Evolutionary conservation across 2,797 vertebrate genomes (phyloP).

Genomic region (Protonibea diacanthus): DNA sequence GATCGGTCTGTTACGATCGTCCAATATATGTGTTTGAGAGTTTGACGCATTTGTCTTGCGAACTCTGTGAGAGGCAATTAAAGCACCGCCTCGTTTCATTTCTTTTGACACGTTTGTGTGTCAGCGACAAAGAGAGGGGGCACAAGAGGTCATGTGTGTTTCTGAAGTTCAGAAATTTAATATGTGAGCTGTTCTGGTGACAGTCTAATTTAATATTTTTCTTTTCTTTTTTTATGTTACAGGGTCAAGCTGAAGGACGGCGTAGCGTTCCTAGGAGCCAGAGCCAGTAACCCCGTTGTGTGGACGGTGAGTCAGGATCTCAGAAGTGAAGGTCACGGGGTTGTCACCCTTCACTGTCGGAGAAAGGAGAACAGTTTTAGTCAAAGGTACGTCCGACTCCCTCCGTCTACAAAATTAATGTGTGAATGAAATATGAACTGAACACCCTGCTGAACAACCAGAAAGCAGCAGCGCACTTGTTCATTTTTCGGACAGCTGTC

Average conservation of each 20-base stretch:
- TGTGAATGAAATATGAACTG: slow-evolving; percentile 52
- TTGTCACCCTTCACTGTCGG: slow-evolving; percentile 91
- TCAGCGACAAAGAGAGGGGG: not conserved
- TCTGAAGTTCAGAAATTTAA: slow-evolving; percentile 5
- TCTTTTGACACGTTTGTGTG: slow-evolving; percentile 12
- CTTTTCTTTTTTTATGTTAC: slow-evolving; percentile 40
- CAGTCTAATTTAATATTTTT: slow-evolving; percentile 10
- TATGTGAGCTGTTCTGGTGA: slow-evolving; percentile 9
- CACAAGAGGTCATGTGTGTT: not conserved
- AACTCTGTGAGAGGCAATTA: slow-evolving; percentile 6
- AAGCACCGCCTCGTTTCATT: slow-evolving; percentile 5
- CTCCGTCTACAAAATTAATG: slow-evolving; percentile 10
- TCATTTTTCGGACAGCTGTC: slow-evolving; percentile 60
- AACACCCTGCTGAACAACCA: slow-evolving; percentile 46
- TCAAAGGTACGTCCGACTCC: slow-evolving; percentile 86
- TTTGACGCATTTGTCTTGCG: slow-evolving; percentile 33
- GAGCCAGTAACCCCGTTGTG: slow-evolving; percentile 88
- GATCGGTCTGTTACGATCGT: not conserved
- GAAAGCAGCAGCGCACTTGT: slow-evolving; percentile 26
- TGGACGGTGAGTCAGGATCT: slow-evolving; percentile 94
- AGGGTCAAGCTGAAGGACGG: slow-evolving; percentile 96
- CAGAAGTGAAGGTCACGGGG: slow-evolving; percentile 90
- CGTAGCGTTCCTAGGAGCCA: slow-evolving; percentile 88
- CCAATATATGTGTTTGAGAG: not conserved
- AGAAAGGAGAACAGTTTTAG: slow-evolving; percentile 86